Evolutionary conservation across 2,113 vertebrate genomes (phyloP), one percentile per base, ranked within the genome.

Genomic region (Phaetusa simplex): DNA sequence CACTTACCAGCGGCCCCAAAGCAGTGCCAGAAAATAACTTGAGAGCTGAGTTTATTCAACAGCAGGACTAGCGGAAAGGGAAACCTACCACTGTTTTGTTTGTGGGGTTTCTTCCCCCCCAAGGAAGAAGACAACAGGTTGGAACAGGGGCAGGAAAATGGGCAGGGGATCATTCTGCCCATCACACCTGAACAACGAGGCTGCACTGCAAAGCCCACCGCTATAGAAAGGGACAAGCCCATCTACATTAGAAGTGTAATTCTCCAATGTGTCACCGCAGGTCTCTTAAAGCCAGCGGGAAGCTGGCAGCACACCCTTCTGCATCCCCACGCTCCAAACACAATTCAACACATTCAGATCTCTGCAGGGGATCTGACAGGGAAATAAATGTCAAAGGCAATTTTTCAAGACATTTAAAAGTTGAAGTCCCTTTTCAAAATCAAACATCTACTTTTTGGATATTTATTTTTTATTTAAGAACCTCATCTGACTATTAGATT

Each of bases 1-100:
- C 0, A 0, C 66, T 79, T 26, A 92, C 29, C 85, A 79, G 65
- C 1, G 0, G 45, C 24, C 18, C 45, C 7, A 0, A 71, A 76
- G 29, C 47, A 13, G 16, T 29, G 78, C 61, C 92, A 85, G 87
- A 87, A 94, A 50, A 32, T 15, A 84, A 87, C 42, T 21, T 5
- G 5, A 93, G 52, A 79, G 34, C 45, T 23, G 23, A 79, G 32
- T 8, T 67, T 49, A 79, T 40, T 50, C 69, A 91, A 18, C 3
- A 3, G 56, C 40, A 86, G 47, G n/a, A 65, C 43, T 4, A 49
- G 3, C 8, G 10, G 13, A 53, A 74, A 82, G 38, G 70, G 24
- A 97, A 72, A 67, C 43, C n/a, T 49, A 64, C 22, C 20, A 16
- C 32, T 47, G 23, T 5, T 66, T 34, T 19, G 27, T n/a, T n/a